Evolutionary conservation across 2,888 invertebrate genomes (phyloP).

Genomic region (Eilema griseolum): DNA sequence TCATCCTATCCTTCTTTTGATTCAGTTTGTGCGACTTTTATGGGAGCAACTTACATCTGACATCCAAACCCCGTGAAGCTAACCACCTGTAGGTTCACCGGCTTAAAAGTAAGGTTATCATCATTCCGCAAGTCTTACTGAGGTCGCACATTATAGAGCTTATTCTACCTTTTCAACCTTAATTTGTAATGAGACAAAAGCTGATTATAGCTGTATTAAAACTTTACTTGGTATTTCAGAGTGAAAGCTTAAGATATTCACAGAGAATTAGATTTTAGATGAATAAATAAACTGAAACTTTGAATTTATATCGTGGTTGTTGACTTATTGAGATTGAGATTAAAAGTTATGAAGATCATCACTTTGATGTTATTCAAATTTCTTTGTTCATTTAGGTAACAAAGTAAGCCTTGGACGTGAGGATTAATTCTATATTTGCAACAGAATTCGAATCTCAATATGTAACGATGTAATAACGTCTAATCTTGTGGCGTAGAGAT

Average conservation of each 20-base stretch:
- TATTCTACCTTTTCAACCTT: neutral
- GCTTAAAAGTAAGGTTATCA: too few species aligned
- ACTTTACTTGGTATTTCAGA: neutral
- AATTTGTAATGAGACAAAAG: neutral
- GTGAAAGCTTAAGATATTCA: neutral
- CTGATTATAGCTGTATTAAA: too few species aligned
- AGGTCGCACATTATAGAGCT: neutral
- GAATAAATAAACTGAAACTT: neutral
- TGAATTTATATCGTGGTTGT: neutral
- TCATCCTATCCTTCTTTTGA: too few species aligned
- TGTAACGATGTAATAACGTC: too few species aligned
- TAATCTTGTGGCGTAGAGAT: too few species aligned
- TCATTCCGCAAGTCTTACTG: too few species aligned
- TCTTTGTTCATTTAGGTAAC: neutral
- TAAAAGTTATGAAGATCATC: neutral
- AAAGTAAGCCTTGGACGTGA: neutral
- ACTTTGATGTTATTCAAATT: neutral
- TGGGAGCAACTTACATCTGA: too few species aligned
- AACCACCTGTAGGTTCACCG: too few species aligned
- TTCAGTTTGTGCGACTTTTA: too few species aligned
- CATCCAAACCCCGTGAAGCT: too few species aligned
- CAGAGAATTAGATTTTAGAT: neutral
- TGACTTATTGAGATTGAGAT: neutral
- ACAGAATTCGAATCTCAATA: too few species aligned
- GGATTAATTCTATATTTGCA: neutral